phyloP scores from a whole-genome alignment of 2,888 invertebrate genomes.

The Drosophila borealis region DNA sequence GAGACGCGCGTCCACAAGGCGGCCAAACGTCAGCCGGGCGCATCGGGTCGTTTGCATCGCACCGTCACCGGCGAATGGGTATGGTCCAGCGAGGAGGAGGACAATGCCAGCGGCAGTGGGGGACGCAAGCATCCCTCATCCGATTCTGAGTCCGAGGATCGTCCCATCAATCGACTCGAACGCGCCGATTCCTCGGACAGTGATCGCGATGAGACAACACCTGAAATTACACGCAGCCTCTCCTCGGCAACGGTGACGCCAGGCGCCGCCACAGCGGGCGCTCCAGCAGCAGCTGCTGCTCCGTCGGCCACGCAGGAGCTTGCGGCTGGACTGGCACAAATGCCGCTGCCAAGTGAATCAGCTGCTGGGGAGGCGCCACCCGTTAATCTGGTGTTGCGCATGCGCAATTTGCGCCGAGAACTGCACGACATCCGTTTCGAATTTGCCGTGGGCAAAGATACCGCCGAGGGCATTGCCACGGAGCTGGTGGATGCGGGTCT shows the following conservation, averaged over 20 bases:
- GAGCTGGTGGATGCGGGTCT: constrained; percentile 98
- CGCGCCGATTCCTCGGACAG: constrained; percentile 88
- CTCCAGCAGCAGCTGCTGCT: not conserved
- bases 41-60: constrained; percentile 93
- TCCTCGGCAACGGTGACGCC: constrained; percentile 72
- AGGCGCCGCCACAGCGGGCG: constrained; percentile 5
- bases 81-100: constrained; percentile 98
- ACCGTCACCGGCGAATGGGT: constrained; percentile 99
- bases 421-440: constrained; percentile 99
- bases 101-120: constrained; percentile 86
- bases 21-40: constrained; percentile 92
- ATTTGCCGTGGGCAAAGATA: constrained; percentile 95
- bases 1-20: constrained; percentile 96
- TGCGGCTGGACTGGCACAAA: constrained; percentile 63
- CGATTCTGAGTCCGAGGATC: constrained; percentile 86
- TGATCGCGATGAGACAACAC: constrained; percentile 86
- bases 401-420: constrained; percentile 95
- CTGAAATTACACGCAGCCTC: constrained; percentile 83
- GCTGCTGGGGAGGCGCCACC: constrained; percentile 83
- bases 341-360: constrained; percentile 62
- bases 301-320: constrained; percentile 70
- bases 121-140: constrained; percentile 85
- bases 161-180: constrained; percentile 88
- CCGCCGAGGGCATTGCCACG: constrained; percentile 95
- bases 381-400: constrained; percentile 94